phyloP scores from a whole-genome alignment of 1,140 invertebrate genomes.

The Vanessa atalanta region DNA sequence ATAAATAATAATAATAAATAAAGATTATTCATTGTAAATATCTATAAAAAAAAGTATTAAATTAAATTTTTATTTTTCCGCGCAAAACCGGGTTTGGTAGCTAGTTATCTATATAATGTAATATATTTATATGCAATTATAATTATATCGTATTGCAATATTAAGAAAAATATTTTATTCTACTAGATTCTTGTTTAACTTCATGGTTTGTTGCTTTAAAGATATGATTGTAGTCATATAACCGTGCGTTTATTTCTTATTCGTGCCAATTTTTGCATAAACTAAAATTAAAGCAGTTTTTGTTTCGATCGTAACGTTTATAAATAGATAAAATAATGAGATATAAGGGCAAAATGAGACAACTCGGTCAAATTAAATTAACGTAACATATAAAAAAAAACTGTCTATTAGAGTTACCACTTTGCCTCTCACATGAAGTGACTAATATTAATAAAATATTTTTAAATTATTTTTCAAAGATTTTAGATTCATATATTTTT shows the following conservation, averaged over 20 bases:
- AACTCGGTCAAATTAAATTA: background rate
- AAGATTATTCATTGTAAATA: too few relatives aligned
- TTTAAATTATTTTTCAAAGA: too few relatives aligned
- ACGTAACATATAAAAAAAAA: background rate
- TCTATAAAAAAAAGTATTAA: too few relatives aligned
- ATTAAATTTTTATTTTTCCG: too few relatives aligned
- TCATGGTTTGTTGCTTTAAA: constrained; percentile 2
- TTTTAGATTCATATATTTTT: too few relatives aligned
- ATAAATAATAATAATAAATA: too few relatives aligned
- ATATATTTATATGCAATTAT: background rate
- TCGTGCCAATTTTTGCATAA: background rate
- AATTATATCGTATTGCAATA: background rate
- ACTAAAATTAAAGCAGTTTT: constrained; percentile 3
- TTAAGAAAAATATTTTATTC: constrained; percentile 4
- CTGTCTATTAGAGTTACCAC: too few relatives aligned
- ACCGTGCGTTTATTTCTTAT: constrained; percentile 4
- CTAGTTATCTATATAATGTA: too few relatives aligned
- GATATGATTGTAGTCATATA: background rate
- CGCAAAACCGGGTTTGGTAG: too few relatives aligned
- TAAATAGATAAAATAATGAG: background rate
- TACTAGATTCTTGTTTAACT: background rate
- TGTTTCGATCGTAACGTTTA: background rate
- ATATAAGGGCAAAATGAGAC: background rate
- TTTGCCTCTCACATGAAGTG: too few relatives aligned
- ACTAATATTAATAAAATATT: too few relatives aligned